Evolutionary conservation across 2,797 vertebrate genomes (phyloP).

Genomic region (Anguilla marmorata): DNA sequence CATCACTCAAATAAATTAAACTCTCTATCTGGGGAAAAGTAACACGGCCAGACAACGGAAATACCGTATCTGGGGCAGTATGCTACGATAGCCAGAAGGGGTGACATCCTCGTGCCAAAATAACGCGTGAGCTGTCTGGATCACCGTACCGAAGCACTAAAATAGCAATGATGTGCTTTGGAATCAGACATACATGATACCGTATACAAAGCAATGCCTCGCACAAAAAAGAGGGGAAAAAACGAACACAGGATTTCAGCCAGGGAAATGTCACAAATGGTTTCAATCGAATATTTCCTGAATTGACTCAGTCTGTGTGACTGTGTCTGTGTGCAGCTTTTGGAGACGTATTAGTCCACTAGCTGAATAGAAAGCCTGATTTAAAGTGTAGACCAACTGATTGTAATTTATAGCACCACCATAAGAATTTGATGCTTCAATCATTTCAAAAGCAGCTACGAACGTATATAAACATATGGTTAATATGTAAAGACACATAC

Average conservation of each 20-base stretch:
- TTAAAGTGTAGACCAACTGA: constrained; percentile 15
- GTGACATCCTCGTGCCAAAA: background rate
- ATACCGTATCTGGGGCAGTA: background rate
- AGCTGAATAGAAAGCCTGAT: constrained; percentile 28
- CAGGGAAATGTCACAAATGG: constrained; percentile 19
- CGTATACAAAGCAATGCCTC: background rate
- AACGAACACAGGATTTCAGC: background rate
- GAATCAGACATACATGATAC: constrained; percentile 9
- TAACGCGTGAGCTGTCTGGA: background rate
- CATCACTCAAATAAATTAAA: background rate
- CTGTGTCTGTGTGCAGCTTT: background rate
- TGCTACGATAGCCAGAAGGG: background rate
- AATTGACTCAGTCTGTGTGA: background rate
- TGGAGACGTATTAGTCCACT: constrained; percentile 5
- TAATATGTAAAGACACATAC: background rate
- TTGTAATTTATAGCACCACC: background rate
- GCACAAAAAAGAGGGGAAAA: background rate
- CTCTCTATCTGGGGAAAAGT: background rate
- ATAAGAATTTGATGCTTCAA: background rate
- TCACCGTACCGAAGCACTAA: background rate
- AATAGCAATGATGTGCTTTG: background rate
- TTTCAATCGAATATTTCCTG: background rate
- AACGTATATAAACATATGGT: background rate
- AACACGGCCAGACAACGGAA: background rate
- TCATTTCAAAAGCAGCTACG: background rate